A percentile compares a stretch with the other conserved stretches of the same genome.
Evolutionary conservation across 37 sponge, comb jelly and placozoan species (phyloP).

Genomic region (Hexactinellida sp.): DNA sequence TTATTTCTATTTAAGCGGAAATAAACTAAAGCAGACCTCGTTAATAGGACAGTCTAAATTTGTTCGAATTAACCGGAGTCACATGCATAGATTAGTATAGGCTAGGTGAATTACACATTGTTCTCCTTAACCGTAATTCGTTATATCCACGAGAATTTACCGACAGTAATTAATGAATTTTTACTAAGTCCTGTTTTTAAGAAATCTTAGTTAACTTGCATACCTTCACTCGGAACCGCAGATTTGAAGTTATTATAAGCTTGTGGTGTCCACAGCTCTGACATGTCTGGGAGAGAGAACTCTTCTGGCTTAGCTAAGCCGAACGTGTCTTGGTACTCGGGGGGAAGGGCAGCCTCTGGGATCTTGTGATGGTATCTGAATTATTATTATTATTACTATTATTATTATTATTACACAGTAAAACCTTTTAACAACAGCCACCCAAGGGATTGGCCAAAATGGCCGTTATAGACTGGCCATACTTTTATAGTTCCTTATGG

Average conservation of each 20-base stretch:
- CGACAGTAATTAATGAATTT: no score
- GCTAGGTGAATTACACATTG: no score
- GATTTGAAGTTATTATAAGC: slow-evolving; percentile 47
- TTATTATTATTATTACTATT: neutral
- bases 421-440: neutral
- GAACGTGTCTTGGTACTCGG: slow-evolving; percentile 58
- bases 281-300: slow-evolving; percentile 71
- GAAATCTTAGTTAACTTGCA: no score
- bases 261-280: slow-evolving; percentile 85
- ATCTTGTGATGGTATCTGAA: slow-evolving; percentile 92
- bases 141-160: no score
- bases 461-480: neutral
- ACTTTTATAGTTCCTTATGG: neutral
- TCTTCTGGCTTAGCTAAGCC: slow-evolving; percentile 86
- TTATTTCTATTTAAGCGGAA: no score
- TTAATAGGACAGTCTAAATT: no score
- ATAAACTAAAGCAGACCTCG: no score
- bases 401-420: neutral
- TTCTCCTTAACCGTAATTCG: no score
- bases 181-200: no score
- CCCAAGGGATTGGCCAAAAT: neutral
- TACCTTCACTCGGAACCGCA: neutral
- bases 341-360: slow-evolving; percentile 65
- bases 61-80: no score
- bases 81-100: no score